Percentiles rank a stretch among this genome's conserved stretches.
Conservation (phyloP, 1,140 invertebrate species). For the Drosophila oshimai region DNA sequence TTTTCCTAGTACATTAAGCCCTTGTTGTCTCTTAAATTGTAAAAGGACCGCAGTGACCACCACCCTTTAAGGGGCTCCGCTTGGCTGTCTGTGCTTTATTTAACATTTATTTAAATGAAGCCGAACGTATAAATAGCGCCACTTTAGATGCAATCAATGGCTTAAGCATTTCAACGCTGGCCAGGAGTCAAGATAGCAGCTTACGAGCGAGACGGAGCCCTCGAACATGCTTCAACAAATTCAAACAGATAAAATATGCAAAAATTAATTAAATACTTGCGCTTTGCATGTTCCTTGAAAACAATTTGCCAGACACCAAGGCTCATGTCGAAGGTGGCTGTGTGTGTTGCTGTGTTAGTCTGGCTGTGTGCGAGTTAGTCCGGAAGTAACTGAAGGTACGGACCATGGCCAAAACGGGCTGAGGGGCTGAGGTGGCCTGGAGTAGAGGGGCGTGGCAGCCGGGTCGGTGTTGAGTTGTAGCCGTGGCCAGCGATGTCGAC, state of each 20-base stretch:
- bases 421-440: not conserved
- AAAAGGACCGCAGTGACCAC: not conserved
- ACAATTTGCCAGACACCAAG: slow-evolving; percentile 80
- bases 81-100: slow-evolving; percentile 67
- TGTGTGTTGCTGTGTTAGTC: slow-evolving; percentile 7
- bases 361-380: slow-evolving; percentile 24
- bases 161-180: slow-evolving; percentile 76
- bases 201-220: slow-evolving; percentile 39
- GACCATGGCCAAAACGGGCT: slow-evolving; percentile 23
- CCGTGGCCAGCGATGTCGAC: slow-evolving; percentile 59
- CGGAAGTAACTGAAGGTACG: slow-evolving; percentile 35
- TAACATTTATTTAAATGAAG: slow-evolving; percentile 79
- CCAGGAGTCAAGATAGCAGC: slow-evolving; percentile 52
- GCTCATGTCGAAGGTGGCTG: slow-evolving; percentile 75
- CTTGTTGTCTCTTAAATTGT: slow-evolving; percentile 4
- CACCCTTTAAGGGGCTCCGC: not conserved
- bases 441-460: slow-evolving; percentile 21
- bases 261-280: slow-evolving; percentile 81
- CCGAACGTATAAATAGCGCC: slow-evolving; percentile 75
- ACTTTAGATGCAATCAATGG: slow-evolving; percentile 80
- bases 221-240: slow-evolving; percentile 78
- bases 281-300: slow-evolving; percentile 81
- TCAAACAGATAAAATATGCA: slow-evolving; percentile 81
- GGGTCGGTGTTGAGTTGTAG: slow-evolving; percentile 55
- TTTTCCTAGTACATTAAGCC: not conserved